Conservation (phyloP, 2,113 vertebrate species). For the Cynoglossus semilaevis region DNA sequence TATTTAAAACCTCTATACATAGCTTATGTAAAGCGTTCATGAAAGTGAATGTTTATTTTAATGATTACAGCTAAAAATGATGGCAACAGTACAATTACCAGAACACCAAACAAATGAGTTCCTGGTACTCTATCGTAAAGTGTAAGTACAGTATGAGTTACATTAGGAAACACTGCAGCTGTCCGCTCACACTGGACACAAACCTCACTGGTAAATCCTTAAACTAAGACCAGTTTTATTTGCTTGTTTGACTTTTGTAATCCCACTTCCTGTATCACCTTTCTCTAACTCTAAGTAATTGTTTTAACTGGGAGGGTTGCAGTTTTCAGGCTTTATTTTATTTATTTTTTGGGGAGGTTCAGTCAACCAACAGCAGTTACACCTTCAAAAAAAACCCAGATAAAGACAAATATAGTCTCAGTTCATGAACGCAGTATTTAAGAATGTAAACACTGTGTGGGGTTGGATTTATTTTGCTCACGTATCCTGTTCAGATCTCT, state of each 20-base stretch:
- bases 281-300: conserved; percentile 20
- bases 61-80: too few species aligned
- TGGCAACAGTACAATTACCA: too few species aligned
- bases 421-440: conserved; percentile 9
- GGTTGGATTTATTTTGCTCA: conserved; percentile 7
- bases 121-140: too few species aligned
- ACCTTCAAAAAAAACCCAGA: conserved; percentile 20
- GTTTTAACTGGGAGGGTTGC: conserved; percentile 25
- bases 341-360: conserved; percentile 8
- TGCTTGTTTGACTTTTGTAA: background rate
- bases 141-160: too few species aligned
- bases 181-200: too few species aligned
- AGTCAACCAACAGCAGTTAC: conserved; percentile 1
- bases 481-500: background rate
- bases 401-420: conserved; percentile 30
- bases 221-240: too few species aligned
- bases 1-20: too few species aligned
- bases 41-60: too few species aligned
- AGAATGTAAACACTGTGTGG: conserved; percentile 20
- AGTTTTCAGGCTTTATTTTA: conserved; percentile 12
- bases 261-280: conserved; percentile 26
- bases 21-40: too few species aligned
- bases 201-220: too few species aligned
- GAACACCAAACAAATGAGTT: too few species aligned
- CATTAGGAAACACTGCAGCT: too few species aligned